These are phyloP conservation scores for Phengaris arion DNA, from an alignment of 2,888 invertebrate genomes.

Conservation along the genomic window DNA sequence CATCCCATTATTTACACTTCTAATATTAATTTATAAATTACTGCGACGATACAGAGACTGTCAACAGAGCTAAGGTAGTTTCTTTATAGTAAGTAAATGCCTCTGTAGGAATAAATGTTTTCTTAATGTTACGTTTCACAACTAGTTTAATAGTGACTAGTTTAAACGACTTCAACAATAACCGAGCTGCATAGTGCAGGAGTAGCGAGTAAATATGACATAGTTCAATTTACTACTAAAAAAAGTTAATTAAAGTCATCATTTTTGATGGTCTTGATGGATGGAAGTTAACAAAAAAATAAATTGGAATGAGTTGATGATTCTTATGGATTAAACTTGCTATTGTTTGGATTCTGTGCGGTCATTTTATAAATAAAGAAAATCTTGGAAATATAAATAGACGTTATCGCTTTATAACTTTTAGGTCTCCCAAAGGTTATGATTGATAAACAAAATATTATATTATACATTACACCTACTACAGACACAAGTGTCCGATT, in stretches of 20 bases:
- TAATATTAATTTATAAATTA: no score
- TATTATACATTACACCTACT: background rate
- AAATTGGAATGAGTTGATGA: background rate
- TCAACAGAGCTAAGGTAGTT: background rate
- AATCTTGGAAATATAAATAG: background rate
- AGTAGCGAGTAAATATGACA: background rate
- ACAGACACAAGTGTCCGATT: no score
- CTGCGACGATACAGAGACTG: no score
- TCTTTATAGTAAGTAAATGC: constrained; percentile 3
- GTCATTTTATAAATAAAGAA: background rate
- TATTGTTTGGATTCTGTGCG: background rate
- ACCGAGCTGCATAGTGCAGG: background rate
- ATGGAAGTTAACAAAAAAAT: no score
- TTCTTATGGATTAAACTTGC: background rate
- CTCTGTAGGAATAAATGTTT: background rate
- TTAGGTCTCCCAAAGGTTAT: background rate
- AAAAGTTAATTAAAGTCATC: no score
- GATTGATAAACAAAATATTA: background rate
- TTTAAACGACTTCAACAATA: background rate
- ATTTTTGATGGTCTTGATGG: no score
- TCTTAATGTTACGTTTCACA: background rate
- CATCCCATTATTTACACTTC: background rate
- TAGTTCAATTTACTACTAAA: background rate
- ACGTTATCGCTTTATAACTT: background rate
- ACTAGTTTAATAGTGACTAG: background rate